Evolutionary conservation across 2,888 invertebrate species (phyloP).

Genomic region (Tenthredo mesomela): DNA sequence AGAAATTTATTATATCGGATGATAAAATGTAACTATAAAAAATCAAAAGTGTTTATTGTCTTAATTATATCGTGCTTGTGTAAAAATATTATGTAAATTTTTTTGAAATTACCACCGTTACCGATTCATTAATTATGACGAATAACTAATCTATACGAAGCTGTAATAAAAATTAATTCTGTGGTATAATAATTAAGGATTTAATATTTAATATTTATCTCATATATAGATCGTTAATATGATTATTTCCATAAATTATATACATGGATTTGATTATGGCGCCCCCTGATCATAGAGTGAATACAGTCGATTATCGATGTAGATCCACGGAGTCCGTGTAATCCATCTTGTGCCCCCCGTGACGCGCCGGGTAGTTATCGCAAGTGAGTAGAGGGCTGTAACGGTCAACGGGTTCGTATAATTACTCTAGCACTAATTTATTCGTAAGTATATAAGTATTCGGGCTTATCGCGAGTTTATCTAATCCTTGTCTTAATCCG

Average conservation of each 20-base stretch:
- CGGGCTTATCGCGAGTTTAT: neutral
- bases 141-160: neutral
- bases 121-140: neutral
- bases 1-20: no score
- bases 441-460: neutral
- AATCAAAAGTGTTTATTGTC: no score
- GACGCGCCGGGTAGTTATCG: neutral
- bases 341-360: neutral
- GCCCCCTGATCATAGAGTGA: neutral
- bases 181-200: neutral
- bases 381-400: neutral
- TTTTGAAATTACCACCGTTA: neutral
- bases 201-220: no score
- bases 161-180: no score
- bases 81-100: no score
- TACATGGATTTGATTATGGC: neutral
- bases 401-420: neutral
- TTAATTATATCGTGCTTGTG: no score
- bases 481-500: neutral
- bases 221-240: no score
- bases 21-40: no score
- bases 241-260: no score
- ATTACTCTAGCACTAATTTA: no score
- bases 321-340: neutral
- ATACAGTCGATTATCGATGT: neutral